Conservation (phyloP, 2,888 invertebrate species). For the Aspidiotus destructor region DNA sequence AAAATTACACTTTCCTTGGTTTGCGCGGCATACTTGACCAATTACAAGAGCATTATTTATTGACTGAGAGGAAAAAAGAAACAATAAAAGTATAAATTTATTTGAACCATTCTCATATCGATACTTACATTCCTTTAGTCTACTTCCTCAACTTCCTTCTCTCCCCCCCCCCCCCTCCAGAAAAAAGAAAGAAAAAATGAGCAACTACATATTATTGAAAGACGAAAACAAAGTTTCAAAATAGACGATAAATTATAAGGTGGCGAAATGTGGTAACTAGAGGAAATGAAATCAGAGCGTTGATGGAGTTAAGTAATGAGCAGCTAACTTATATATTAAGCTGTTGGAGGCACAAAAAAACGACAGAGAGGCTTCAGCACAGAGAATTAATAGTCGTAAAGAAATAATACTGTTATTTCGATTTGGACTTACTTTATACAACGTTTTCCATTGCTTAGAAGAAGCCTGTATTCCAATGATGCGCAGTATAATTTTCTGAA, state of each 20-base stretch:
- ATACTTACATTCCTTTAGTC: too few relatives aligned
- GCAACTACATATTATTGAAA: too few relatives aligned
- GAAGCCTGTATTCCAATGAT: constrained; percentile 55
- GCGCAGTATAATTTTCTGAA: constrained; percentile 53
- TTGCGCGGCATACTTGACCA: constrained; percentile 54
- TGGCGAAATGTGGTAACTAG: too few relatives aligned
- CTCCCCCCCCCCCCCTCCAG: too few relatives aligned
- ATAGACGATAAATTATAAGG: too few relatives aligned
- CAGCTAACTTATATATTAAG: too few relatives aligned
- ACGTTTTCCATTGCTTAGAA: constrained; percentile 57
- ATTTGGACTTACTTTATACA: constrained; percentile 54
- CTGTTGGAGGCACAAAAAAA: constrained; percentile 18
- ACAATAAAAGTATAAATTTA: neutral
- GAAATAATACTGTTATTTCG: neutral
- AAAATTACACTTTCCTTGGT: constrained; percentile 46
- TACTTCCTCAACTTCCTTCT: too few relatives aligned
- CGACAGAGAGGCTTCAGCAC: constrained; percentile 19
- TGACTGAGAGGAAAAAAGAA: constrained; percentile 46
- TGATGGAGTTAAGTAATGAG: too few relatives aligned
- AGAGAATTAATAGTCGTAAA: neutral
- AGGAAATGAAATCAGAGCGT: too few relatives aligned
- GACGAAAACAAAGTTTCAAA: too few relatives aligned
- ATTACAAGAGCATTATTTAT: constrained; percentile 58
- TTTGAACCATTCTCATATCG: neutral
- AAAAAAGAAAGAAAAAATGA: too few relatives aligned